Base-by-base conservation (phyloP, 2,113 vertebrate genomes). In the Menura novaehollandiae region DNA sequence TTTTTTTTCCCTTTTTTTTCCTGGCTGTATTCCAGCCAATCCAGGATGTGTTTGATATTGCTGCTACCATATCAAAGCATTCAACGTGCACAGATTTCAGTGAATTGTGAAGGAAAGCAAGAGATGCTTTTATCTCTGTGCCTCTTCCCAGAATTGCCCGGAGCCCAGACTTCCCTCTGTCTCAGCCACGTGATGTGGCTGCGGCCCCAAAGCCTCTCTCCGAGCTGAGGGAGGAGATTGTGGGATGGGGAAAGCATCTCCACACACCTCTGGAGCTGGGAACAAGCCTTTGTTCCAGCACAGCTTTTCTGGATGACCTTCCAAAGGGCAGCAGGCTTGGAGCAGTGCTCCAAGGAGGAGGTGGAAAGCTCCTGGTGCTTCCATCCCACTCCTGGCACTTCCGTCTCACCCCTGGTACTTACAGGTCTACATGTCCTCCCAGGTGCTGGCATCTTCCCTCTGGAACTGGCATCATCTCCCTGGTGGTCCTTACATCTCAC, bases 181-280 rank as follows among this genome's bases (percentile, higher is more conserved):
- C 74, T 81, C 55, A 46, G 51, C 66, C 17, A 0, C 0, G 0
- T n/a, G 53, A 46, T 16, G 41, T 0, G 0, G n/a, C 66, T 62
- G 74, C 2, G 2, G 32, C 58, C 83, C 83, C 62, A 53, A 41
- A 79, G 49, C 39, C 51, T 52, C 62, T 53, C 49, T 84, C 63
- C 0, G 0, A 27, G 28, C 33, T 0, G 2, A 17, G 55, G n/a
- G 19, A 78, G 33, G 55, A 77, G 46, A 11, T 13, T 51, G 2
- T 53, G 89, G 2, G 10, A 6, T n/a, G 60, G 60, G 11, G 13
- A 23, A 37, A 88, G 27, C 51, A 32, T 15, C 78, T 30, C 22
- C 33, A 8, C 59, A 7, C 58, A 5, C 14, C 16, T 60, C 79
- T 58, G 43, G 66, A 41, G 66, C 79, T 22, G 56, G n/a, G 55